Conservation (phyloP, 2,113 vertebrate species). For the Azemiops feae region DNA sequence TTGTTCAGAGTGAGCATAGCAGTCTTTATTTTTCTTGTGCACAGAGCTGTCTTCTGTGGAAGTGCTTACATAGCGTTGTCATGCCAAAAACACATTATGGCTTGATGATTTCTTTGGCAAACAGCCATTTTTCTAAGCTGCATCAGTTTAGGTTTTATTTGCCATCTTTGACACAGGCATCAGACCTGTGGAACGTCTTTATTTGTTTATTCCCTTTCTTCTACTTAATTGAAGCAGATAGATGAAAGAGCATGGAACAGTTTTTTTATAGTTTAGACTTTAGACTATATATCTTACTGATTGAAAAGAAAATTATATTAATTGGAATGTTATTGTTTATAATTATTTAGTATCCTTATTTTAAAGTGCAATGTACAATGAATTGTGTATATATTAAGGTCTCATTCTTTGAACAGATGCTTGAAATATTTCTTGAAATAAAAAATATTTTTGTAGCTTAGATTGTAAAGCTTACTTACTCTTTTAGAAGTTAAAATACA, state of each 20-base stretch:
- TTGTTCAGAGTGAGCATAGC: not conserved
- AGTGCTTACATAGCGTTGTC: not conserved
- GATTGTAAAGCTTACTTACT: constrained; percentile 21
- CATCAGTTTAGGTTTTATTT: not conserved
- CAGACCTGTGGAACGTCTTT: not conserved
- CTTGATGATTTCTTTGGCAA: not conserved
- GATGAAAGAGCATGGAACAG: not conserved
- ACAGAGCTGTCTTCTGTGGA: constrained; percentile 18
- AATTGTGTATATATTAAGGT: not conserved
- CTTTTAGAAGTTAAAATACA: constrained; percentile 7
- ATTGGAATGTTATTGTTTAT: not conserved
- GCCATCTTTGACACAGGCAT: constrained; percentile 1
- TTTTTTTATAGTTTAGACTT: not conserved
- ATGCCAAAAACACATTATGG: rapidly evolving
- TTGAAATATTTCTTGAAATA: not conserved
- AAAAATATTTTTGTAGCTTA: not conserved
- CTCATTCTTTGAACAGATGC: not conserved
- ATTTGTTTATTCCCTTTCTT: not conserved
- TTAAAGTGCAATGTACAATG: not conserved
- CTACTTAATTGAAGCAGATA: not conserved
- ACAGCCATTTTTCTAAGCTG: not conserved
- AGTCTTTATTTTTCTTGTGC: not conserved
- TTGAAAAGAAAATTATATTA: not conserved
- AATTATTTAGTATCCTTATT: not conserved
- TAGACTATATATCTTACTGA: not conserved